Percentiles rank a stretch among this genome's conserved stretches.
phyloP scores from a whole-genome alignment of 1,140 invertebrate species.

The Ephestia elutella region DNA sequence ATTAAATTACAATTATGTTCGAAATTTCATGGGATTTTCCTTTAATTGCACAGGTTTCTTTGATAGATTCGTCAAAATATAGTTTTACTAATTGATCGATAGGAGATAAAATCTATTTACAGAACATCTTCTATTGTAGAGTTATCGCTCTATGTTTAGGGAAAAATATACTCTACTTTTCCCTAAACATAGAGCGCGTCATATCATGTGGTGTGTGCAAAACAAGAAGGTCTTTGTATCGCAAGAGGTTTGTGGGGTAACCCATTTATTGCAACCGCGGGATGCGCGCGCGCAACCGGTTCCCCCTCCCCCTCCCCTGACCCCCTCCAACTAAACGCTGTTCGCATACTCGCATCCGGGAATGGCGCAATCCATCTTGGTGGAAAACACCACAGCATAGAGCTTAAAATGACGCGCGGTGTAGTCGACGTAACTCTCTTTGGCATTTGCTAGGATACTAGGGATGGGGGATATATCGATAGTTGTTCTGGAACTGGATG shows the following conservation, averaged over 20 bases:
- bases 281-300: slow-evolving; percentile 53
- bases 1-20: too few species aligned
- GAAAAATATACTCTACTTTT: background rate
- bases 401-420: slow-evolving; percentile 16
- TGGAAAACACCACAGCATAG: slow-evolving; percentile 21
- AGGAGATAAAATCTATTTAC: too few species aligned
- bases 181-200: background rate
- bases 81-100: too few species aligned
- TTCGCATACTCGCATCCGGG: slow-evolving; percentile 58
- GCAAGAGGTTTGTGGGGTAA: slow-evolving; percentile 70
- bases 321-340: slow-evolving; percentile 27
- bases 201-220: background rate
- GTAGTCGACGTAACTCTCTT: slow-evolving; percentile 29
- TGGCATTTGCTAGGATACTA: slow-evolving; percentile 31
- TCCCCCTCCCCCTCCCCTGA: slow-evolving; percentile 26
- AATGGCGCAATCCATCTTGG: slow-evolving; percentile 42
- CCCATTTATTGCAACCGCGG: slow-evolving; percentile 58
- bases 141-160: too few species aligned
- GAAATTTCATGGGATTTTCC: too few species aligned
- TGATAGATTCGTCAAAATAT: too few species aligned
- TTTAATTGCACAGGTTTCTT: too few species aligned
- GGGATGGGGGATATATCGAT: background rate
- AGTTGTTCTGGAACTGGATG: background rate
- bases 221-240: slow-evolving; percentile 42
- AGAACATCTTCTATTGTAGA: too few species aligned